A percentile compares a stretch with the other conserved stretches of the same genome.
Conservation (phyloP, 2,797 vertebrate genomes). For the Poeciliopsis gracilis region DNA sequence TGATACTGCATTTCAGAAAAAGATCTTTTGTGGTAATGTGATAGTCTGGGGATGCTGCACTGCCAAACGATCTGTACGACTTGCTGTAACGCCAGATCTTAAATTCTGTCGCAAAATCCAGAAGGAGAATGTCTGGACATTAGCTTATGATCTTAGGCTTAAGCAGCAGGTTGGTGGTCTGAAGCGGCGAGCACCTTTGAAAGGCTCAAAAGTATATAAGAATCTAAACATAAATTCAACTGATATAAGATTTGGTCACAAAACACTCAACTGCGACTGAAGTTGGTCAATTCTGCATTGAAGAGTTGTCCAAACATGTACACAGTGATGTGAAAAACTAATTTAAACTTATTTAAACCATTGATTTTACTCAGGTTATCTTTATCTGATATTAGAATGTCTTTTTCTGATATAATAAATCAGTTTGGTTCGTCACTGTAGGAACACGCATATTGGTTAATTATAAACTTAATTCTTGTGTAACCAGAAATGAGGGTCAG, state of each 20-base stretch:
- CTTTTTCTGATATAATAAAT: background rate
- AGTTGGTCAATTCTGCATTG: background rate
- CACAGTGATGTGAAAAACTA: background rate
- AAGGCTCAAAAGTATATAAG: background rate
- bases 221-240: background rate
- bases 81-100: background rate
- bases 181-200: background rate
- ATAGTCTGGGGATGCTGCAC: background rate
- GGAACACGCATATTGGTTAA: background rate
- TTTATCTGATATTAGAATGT: background rate
- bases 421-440: background rate
- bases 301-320: background rate
- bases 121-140: background rate
- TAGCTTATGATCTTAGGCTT: background rate
- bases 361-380: background rate
- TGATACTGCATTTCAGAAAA: background rate
- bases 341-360: background rate
- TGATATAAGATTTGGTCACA: background rate
- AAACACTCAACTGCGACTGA: background rate
- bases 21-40: background rate
- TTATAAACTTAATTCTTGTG: background rate
- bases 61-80: background rate
- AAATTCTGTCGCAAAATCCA: background rate
- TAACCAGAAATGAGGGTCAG: slow-evolving; percentile 19
- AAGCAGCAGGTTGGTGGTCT: background rate